Conservation (phyloP, 1,140 invertebrate species). For the Sycophaga agraensis region DNA sequence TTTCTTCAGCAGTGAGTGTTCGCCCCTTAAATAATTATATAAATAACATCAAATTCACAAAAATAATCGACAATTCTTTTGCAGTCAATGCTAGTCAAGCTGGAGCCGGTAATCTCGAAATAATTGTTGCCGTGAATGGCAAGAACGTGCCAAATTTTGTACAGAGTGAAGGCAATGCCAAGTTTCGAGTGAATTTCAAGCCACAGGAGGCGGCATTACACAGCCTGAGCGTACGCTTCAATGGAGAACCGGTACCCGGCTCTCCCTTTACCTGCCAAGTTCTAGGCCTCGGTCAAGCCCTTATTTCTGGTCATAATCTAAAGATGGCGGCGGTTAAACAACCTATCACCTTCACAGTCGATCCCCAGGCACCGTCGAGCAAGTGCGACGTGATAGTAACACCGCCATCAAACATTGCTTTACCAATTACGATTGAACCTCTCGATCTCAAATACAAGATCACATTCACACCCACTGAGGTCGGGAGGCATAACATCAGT, state of each 20-base stretch:
- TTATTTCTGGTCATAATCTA: conserved; percentile 63
- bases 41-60: neutral
- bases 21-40: neutral
- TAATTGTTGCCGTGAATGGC: conserved; percentile 96
- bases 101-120: conserved; percentile 95
- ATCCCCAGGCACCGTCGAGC: conserved; percentile 58
- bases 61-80: conserved; percentile 28
- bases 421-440: conserved; percentile 67
- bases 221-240: conserved; percentile 90
- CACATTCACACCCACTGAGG: conserved; percentile 78
- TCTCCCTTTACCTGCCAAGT: conserved; percentile 88
- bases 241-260: conserved; percentile 91
- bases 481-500: conserved; percentile 82
- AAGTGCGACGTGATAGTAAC: conserved; percentile 70
- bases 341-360: conserved; percentile 63
- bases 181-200: conserved; percentile 95
- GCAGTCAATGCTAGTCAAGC: conserved; percentile 77
- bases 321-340: conserved; percentile 65
- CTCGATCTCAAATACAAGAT: conserved; percentile 71
- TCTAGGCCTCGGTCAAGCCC: conserved; percentile 63
- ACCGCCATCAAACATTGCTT: conserved; percentile 74
- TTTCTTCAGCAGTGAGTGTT: conserved; percentile 87
- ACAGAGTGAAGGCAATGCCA: conserved; percentile 94
- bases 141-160: conserved; percentile 98
- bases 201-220: conserved; percentile 89